Base-by-base conservation (phyloP, 2,888 invertebrate species). In the Harpalus rubripes region DNA sequence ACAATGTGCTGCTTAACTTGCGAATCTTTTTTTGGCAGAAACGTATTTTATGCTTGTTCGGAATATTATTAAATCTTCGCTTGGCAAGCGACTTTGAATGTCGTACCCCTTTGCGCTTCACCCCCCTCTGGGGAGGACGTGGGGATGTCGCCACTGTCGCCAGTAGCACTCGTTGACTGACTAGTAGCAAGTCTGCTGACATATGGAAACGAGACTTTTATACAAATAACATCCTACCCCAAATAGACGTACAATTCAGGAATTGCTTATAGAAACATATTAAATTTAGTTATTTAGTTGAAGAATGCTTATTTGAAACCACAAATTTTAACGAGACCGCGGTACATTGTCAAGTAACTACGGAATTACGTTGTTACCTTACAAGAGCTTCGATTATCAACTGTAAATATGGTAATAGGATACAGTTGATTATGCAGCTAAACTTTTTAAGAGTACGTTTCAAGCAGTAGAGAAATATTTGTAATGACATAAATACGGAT, bases 1-100 rank as follows among this genome's bases (percentile, higher is more conserved):
- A 83, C 83, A 83, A 58, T 74, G 83, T 56, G 44, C 83, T 82
- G 63, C 72, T 82, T 82, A 72, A 82, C 82, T 56, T 68, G 61
- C 72, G 68, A 68, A 82, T 82, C 68, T 72, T 65, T 82, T 82
- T 82, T 82, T 8, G 44, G 72, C 16, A 7, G 39, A 59, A 82
- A 76, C 74, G 74, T 83, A 83, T 83, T 83, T 83, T 83, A 74
- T 83, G 83, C 83, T 83, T 83, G 83, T 83, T 83, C 83, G 83
- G 74, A 83, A 83, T 83, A 83, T 83, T 83, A 83, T 83, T 83
- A 83, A 83, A 83, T 83, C 83, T 83, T 74, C 74, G 72, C 58
- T 72, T 32, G 74, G 59, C 41, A 72, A 83, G 74, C 83, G 74
- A 76, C 83, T 83, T 83, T 74, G 74, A 83, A 82, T 80, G 59